A percentile compares a stretch with the other conserved stretches of the same genome.
phyloP scores from a whole-genome alignment of 2,888 invertebrate genomes.

The Megalurothrips usitatus region DNA sequence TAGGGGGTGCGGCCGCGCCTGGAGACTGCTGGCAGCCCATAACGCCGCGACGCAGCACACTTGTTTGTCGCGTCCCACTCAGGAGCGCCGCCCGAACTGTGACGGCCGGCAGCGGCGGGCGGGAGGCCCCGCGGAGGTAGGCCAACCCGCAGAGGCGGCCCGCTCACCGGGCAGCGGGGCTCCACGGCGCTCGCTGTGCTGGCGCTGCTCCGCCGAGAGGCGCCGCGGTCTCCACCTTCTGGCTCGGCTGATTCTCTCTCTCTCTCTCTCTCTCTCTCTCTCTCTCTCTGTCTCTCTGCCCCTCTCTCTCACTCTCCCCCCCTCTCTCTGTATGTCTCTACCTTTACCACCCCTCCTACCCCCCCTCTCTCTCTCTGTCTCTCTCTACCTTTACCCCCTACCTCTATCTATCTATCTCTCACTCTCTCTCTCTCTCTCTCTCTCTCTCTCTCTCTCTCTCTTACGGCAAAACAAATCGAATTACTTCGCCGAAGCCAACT shows the following conservation, averaged over 20 bases:
- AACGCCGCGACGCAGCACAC: too few species aligned
- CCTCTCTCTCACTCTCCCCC: not conserved
- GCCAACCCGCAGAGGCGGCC: not conserved
- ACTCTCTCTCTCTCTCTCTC: too few species aligned
- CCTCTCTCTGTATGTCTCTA: not conserved
- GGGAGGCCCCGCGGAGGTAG: not conserved
- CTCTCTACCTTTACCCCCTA: too few species aligned
- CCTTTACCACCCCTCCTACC: not conserved
- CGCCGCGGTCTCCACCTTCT: not conserved
- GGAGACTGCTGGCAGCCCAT: too few species aligned
- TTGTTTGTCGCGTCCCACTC: too few species aligned
- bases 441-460: too few species aligned
- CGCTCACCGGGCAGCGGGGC: not conserved
- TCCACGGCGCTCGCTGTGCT: not conserved
- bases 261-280: not conserved
- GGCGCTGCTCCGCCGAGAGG: not conserved
- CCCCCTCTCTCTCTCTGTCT: too few species aligned
- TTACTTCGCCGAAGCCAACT: slow-evolving; percentile 1
- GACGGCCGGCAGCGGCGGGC: not conserved
- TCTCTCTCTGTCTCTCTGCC: not conserved
- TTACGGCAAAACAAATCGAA: not conserved
- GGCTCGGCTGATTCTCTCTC: not conserved
- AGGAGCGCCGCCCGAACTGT: too few species aligned
- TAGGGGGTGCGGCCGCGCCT: too few species aligned
- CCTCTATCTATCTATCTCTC: not conserved